phyloP scores from a whole-genome alignment of 2,888 invertebrate species.

The Tribolium freemani region DNA sequence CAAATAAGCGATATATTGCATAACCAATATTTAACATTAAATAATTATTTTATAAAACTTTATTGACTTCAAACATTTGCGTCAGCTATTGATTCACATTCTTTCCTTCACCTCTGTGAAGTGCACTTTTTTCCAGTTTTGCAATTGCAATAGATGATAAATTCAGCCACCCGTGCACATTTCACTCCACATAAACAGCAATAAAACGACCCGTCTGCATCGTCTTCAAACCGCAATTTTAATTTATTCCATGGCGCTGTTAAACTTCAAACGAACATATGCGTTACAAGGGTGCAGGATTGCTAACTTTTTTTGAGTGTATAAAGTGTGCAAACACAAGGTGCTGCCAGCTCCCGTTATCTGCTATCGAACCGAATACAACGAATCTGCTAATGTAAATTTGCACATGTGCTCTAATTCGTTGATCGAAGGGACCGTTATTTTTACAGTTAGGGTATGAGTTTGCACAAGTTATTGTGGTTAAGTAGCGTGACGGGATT shows the following conservation, averaged over 20 bases:
- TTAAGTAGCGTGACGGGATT: not conserved
- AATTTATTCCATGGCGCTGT: slow-evolving; percentile 22
- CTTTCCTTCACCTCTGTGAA: not conserved
- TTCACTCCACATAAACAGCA: not conserved
- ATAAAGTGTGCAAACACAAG: not conserved
- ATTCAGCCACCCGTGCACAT: not conserved
- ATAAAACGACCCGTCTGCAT: not conserved
- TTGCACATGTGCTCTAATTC: slow-evolving; percentile 12
- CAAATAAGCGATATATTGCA: not conserved
- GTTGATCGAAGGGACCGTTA: slow-evolving; percentile 9
- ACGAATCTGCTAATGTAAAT: not conserved
- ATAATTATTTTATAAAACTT: too few species aligned
- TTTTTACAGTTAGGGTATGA: slow-evolving; percentile 4
- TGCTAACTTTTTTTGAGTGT: not conserved
- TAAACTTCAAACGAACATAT: slow-evolving; percentile 12
- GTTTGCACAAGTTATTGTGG: too few species aligned
- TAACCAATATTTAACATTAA: too few species aligned
- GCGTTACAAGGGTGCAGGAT: not conserved
- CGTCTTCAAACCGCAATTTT: slow-evolving; percentile 13
- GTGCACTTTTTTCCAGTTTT: not conserved
- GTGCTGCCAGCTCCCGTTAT: slow-evolving; percentile 8
- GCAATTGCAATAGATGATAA: not conserved
- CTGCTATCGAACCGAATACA: slow-evolving; percentile 3
- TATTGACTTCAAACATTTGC: too few species aligned
- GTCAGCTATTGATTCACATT: too few species aligned